A percentile compares a stretch with the other conserved stretches of the same genome.
Conservation (phyloP, 2,888 invertebrate genomes). For the Gonocerus acuteangulatus region DNA sequence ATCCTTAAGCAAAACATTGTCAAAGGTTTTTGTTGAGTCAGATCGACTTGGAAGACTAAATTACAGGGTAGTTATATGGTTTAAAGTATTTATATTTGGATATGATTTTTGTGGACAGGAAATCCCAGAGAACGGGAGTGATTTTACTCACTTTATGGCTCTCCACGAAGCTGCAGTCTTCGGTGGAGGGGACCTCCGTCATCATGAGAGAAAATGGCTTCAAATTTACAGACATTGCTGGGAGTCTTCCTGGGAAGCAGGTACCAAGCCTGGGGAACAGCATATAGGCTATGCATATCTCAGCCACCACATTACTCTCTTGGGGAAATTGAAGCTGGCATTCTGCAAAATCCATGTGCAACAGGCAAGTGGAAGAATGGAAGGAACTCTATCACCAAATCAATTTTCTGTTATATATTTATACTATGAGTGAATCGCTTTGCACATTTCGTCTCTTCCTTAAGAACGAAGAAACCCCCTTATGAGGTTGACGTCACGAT, state of each 20-base stretch:
- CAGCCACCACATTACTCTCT: slow-evolving; percentile 55
- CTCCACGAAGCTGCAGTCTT: slow-evolving; percentile 60
- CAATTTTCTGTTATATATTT: no score
- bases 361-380: slow-evolving; percentile 53
- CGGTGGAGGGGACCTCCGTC: slow-evolving; percentile 46
- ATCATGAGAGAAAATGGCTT: slow-evolving; percentile 42
- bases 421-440: no score
- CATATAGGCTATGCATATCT: slow-evolving; percentile 60
- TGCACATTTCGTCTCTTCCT: no score
- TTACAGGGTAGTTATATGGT: no score
- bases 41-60: no score
- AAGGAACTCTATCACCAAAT: no score
- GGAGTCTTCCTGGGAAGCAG: slow-evolving; percentile 53
- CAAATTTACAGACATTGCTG: slow-evolving; percentile 53
- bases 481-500: no score
- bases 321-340: slow-evolving; percentile 51
- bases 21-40: no score
- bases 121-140: slow-evolving; percentile 84
- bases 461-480: no score
- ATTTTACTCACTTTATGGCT: slow-evolving; percentile 68
- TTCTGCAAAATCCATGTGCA: slow-evolving; percentile 55
- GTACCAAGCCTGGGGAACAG: slow-evolving; percentile 45
- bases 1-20: no score
- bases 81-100: no score
- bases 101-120: no score